phyloP scores from a whole-genome alignment of 1,140 invertebrate genomes.

The Formica exsecta region DNA sequence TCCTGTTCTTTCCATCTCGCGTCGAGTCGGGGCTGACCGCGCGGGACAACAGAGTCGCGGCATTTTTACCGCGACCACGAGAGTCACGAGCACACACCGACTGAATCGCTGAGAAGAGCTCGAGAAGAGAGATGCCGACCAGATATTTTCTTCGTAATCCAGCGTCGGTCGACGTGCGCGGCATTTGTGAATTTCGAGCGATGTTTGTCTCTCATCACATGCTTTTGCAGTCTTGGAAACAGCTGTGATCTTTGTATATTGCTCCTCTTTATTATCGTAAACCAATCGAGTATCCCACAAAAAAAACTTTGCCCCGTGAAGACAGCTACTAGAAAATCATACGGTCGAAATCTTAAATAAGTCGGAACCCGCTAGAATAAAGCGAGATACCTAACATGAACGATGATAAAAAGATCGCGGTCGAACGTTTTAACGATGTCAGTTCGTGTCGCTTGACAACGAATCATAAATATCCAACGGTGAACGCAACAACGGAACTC shows the following conservation, averaged over 20 bases:
- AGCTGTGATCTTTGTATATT: neutral
- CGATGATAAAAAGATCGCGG: neutral
- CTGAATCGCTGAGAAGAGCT: constrained; percentile 43
- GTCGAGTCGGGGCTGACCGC: constrained; percentile 56
- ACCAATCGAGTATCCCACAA: neutral
- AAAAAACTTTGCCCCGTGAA: neutral
- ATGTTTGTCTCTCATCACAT: constrained; percentile 18
- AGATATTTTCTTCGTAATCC: constrained; percentile 67
- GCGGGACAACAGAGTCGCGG: constrained; percentile 58
- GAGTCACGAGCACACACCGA: constrained; percentile 66
- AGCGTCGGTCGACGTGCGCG: constrained; percentile 59
- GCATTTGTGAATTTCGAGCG: constrained; percentile 71
- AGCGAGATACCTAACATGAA: neutral
- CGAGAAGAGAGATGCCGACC: constrained; percentile 70
- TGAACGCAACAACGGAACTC: constrained; percentile 28
- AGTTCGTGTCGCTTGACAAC: constrained; percentile 58
- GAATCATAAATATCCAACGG: constrained; percentile 72
- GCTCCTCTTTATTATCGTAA: no score
- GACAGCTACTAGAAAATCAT: neutral
- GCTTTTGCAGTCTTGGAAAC: neutral
- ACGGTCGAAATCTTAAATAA: neutral
- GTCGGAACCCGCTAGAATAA: neutral
- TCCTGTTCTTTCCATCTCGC: constrained; percentile 7
- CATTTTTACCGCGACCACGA: constrained; percentile 69
- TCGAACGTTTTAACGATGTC: constrained; percentile 16